phyloP scores from a whole-genome alignment of 2,888 invertebrate genomes.

The Cephus nigrinus region DNA sequence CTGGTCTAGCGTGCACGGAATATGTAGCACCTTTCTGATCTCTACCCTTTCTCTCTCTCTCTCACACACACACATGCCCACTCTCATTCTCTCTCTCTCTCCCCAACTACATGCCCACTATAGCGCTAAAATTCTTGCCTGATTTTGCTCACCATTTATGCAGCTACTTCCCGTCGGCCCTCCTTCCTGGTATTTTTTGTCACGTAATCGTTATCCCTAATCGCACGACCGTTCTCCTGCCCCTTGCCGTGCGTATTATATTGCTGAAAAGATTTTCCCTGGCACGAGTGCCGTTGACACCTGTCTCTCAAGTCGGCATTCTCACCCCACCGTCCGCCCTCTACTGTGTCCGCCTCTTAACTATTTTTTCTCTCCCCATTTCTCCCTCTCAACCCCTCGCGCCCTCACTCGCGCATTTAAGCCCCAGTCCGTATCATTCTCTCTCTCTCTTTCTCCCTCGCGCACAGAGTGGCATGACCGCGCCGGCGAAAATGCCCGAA shows the following conservation, averaged over 20 bases:
- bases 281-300: conserved; percentile 57
- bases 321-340: conserved; percentile 63
- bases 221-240: too few relatives aligned
- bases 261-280: too few relatives aligned
- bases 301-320: conserved; percentile 61
- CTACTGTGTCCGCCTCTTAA: conserved; percentile 63
- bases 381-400: conserved; percentile 34
- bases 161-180: conserved; percentile 23
- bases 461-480: background rate
- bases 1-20: too few relatives aligned
- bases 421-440: conserved; percentile 1
- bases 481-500: conserved; percentile 59
- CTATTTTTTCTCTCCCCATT: conserved; percentile 61
- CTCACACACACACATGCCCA: too few relatives aligned
- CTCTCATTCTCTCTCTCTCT: too few relatives aligned
- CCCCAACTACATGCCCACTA: too few relatives aligned
- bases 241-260: too few relatives aligned
- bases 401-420: conserved; percentile 6
- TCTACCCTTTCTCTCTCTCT: too few relatives aligned
- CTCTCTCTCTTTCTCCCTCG: conserved; percentile 5
- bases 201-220: too few relatives aligned
- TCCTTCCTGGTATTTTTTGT: conserved; percentile 16
- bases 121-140: too few relatives aligned
- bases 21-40: too few relatives aligned
- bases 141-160: conserved; percentile 47